Evolutionary conservation across 2,888 invertebrate species (phyloP), one percentile per base, ranked within the genome.

Genomic region (Epinotia nisella): DNA sequence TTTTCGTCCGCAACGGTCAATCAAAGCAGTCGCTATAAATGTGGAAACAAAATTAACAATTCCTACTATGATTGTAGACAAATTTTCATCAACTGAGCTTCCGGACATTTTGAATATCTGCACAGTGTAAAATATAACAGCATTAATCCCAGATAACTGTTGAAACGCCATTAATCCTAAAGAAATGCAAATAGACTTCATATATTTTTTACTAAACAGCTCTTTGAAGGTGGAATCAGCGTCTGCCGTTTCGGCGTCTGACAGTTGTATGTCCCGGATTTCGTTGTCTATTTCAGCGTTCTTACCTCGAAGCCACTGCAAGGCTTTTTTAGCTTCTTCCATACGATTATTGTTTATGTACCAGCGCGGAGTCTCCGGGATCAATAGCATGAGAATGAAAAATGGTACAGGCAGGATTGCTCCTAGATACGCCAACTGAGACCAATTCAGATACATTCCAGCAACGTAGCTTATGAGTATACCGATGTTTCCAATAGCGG

Each of bases 331-430:
- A 0, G 98, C 98, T 71, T 96, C 95, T 75, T 96, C 96, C 76
- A 95, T 95, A 66, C 95, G 95, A 70, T 96, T 96, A 77, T 96
- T 96, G 15, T 97, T 95, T 73, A 98, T 95, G 87, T 97, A 97
- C 97, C 98, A 98, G 76, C 98, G 95, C 0, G 99, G 99, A 0
- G 98, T 98, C 92, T 99, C 99, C 1, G 98, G 99, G 77, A 99
- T 97, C 79, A 97, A 93, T 82, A 97, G 95, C 95, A 97, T 96
- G 72, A 97, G 89, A n/a, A 97, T 83, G 24, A 98, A 92, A 84
- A 97, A 97, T 0, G 98, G 96, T 68, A 98, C 84, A 0, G 98
- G 96, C 51, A 98, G 87, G 1, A 94, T 86, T 1, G 96, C 95
- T 21, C 98, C 98, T 13, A 98, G 85, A 76, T 96, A 95, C 0